Evolutionary conservation across 2,797 vertebrate genomes (phyloP), one percentile per base, ranked within the genome.

Genomic region (Zalophus californianus): DNA sequence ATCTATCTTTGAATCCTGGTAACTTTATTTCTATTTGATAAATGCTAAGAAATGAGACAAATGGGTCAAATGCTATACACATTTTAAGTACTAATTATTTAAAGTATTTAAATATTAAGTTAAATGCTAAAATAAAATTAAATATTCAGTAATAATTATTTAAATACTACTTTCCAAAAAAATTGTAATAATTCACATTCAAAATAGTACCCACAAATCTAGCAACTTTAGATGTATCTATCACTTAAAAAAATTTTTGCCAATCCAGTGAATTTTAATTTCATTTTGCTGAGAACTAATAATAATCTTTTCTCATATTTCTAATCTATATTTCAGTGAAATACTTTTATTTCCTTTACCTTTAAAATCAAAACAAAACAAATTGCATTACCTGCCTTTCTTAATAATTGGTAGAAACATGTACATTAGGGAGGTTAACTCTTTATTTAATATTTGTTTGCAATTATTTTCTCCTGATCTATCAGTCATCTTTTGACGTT

Each of bases 41-140:
- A 93, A 44, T 70, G 25, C 6, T 66, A 75, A 70, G 12, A 83
- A 87, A 84, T 54, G 41, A 25, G 29, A 94, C 27, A 94, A 44
- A 1, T 90, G 32, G 8, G 13, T 44, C 15, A 90, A 87, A 48
- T 91, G 13, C 3, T 91, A 82, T 29, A n/a, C 20, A 78, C 60
- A 32, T 72, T 79, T 92, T 73, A 87, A 91, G 2, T 60, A 70
- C 2, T 70, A 83, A 41, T 32, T 60, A 60, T 70, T 78, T 60
- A 83, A 66, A 75, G 56, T 82, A 94, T 77, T 89, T 60, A 96
- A 58, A 94, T 41, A 62, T 27, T 82, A 50, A 41, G 3, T 62
- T 56, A 64, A 83, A 86, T 52, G 41, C 15, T 58, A 41, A 91
- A 72, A 3, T 82, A 64, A 77, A 90, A 38, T 78, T 41, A 58